Evolutionary conservation across 2,113 vertebrate species (phyloP), one percentile per base, ranked within the genome.

Genomic region (Gobio gobio): DNA sequence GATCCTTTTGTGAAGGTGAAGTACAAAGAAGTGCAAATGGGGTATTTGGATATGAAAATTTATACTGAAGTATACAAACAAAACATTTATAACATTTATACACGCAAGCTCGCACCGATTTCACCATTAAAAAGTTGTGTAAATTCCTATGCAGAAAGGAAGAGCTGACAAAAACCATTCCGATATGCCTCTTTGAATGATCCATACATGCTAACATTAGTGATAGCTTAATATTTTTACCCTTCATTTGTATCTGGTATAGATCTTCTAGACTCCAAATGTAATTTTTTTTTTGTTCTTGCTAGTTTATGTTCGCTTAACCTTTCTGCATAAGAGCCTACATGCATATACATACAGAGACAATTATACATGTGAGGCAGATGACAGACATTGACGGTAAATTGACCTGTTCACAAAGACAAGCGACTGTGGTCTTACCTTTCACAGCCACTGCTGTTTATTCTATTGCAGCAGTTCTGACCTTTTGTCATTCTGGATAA

Each of bases 351-450:
- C 43, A 81, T 59, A 79, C 83, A 75, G 8, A 80, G 18, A 83
- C 85, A 59, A 58, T 59, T 13, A 29, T 77, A 59, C 6, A 51
- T 83, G 73, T 88, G 87, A 80, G 79, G 87, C 86, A 43, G 76
- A 92, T 88, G 89, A 89, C 59, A 89, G 87, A 93, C 89, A 87
- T 78, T 87, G 81, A 90, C 58, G 82, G 87, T 90, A 93, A 91
- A 86, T 51, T 72, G 89, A 83, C 87, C 88, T 74, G 88, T 90
- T 87, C 89, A 91, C 91, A 88, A 89, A 89, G 90, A 91, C 89
- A 86, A 88, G 88, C 89, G 90, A 92, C 90, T 87, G 84, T 89
- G 88, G 87, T 88, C 88, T 92, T 89, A 94, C 94, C 94, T 93
- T 90, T 82, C 74, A 86, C 87, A 72, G 73, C 90, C 90, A 87